Evolutionary conservation across 2,797 vertebrate genomes (phyloP).

Genomic region (Sebastes steindachneri): DNA sequence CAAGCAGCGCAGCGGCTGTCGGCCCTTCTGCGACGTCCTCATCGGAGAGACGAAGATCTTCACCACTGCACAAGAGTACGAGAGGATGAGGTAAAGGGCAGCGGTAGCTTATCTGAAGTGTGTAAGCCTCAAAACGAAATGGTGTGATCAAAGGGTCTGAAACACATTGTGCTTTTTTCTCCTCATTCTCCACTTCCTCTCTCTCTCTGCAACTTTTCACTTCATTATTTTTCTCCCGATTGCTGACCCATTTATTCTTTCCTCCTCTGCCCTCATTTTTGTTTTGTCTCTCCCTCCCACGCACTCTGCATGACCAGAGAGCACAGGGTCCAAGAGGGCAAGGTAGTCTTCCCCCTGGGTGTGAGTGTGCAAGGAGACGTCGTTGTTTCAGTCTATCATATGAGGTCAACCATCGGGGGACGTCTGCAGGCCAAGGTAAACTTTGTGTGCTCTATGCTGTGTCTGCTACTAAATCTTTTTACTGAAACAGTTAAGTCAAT

Average conservation of each 20-base stretch:
- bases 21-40: constrained; percentile 96
- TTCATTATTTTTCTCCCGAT: neutral
- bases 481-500: neutral
- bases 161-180: neutral
- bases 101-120: neutral
- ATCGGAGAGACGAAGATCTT: constrained; percentile 98
- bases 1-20: constrained; percentile 97
- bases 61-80: constrained; percentile 94
- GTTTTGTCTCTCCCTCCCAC: neutral
- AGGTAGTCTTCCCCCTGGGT: constrained; percentile 91
- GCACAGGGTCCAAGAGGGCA: constrained; percentile 94
- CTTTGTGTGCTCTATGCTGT: neutral
- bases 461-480: neutral
- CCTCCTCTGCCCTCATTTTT: neutral
- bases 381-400: constrained; percentile 93
- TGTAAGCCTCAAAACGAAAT: neutral
- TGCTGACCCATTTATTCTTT: neutral
- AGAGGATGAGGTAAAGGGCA: constrained; percentile 93
- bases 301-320: constrained; percentile 82
- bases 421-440: constrained; percentile 97
- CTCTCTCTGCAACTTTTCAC: neutral
- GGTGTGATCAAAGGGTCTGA: neutral
- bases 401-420: constrained; percentile 97
- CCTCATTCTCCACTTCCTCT: neutral
- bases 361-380: constrained; percentile 97